A percentile compares a stretch with the other conserved stretches of the same genome.
Evolutionary conservation across 2,113 vertebrate species (phyloP).

Genomic region (Leptodactylus fuscus): DNA sequence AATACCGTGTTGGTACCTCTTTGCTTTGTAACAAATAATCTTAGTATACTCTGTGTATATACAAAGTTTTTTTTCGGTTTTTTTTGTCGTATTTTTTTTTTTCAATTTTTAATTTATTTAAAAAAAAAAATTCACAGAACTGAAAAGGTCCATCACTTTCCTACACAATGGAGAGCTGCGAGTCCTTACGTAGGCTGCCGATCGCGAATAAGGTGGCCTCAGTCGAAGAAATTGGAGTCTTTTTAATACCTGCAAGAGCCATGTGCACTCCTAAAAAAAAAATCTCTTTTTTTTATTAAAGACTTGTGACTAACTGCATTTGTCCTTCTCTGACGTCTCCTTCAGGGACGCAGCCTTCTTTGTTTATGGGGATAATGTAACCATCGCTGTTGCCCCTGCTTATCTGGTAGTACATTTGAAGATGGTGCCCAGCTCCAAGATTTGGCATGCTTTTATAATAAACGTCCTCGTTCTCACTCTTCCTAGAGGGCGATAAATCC

Average conservation of each 20-base stretch:
- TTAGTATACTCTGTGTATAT: constrained; percentile 94
- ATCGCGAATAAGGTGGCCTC: constrained; percentile 70
- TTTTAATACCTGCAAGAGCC: constrained; percentile 74
- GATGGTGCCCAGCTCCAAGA: constrained; percentile 89
- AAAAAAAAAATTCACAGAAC: constrained; percentile 82
- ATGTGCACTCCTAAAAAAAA: constrained; percentile 74
- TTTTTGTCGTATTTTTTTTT: constrained; percentile 15
- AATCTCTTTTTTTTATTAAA: constrained; percentile 81
- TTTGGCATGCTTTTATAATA: constrained; percentile 99
- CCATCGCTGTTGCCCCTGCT: constrained; percentile 93
- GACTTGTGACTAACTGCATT: constrained; percentile 99
- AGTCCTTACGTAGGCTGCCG: constrained; percentile 71
- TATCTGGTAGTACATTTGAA: constrained; percentile 97
- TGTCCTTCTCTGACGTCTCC: constrained; percentile 98
- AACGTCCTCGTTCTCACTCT: constrained; percentile 93
- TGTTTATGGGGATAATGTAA: constrained; percentile 94
- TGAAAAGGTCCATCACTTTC: constrained; percentile 78
- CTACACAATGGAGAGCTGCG: constrained; percentile 76
- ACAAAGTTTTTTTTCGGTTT: constrained; percentile 81
- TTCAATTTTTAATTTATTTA: constrained; percentile 73
- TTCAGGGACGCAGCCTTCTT: constrained; percentile 92
- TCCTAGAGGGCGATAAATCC: constrained; percentile 92
- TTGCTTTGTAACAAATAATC: constrained; percentile 89
- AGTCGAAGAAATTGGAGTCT: constrained; percentile 67
- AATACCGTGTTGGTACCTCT: constrained; percentile 94